Percentiles rank a stretch among this genome's conserved stretches.
phyloP scores from a whole-genome alignment of 2,888 invertebrate genomes.

The Drosophila infuscata region DNA sequence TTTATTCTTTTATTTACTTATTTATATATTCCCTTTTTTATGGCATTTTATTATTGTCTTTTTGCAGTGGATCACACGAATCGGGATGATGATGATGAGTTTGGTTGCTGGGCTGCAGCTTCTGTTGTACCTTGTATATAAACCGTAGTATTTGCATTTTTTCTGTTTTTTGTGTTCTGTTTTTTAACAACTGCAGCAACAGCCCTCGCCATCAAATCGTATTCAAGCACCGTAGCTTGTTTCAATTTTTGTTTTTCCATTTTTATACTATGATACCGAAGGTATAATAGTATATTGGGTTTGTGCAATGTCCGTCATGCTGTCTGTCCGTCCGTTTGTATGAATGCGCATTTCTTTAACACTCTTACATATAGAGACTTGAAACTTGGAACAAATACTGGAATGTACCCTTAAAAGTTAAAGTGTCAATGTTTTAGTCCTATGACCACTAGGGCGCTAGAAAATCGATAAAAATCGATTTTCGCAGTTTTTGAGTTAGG shows the following conservation, averaged over 20 bases:
- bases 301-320: too few species aligned
- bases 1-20: constrained; percentile 23
- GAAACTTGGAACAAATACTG: too few species aligned
- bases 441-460: too few species aligned
- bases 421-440: too few species aligned
- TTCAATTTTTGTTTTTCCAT: constrained; percentile 66
- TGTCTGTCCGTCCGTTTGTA: too few species aligned
- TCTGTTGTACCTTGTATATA: constrained; percentile 56
- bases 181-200: constrained; percentile 31
- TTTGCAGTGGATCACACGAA: constrained; percentile 39
- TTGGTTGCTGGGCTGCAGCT: constrained; percentile 25
- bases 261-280: constrained; percentile 2
- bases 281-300: too few species aligned
- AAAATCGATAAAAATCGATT: too few species aligned
- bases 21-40: constrained; percentile 30
- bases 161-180: constrained; percentile 18
- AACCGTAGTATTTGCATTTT: constrained; percentile 59
- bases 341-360: too few species aligned
- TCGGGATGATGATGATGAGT: constrained; percentile 46
- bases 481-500: too few species aligned
- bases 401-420: too few species aligned
- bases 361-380: too few species aligned
- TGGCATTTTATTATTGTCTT: constrained; percentile 60
- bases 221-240: constrained; percentile 40
- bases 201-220: constrained; percentile 10